Evolutionary conservation across 2,888 invertebrate species (phyloP), one percentile per base, ranked within the genome.

Genomic region (Hirtodrosophila confusa): DNA sequence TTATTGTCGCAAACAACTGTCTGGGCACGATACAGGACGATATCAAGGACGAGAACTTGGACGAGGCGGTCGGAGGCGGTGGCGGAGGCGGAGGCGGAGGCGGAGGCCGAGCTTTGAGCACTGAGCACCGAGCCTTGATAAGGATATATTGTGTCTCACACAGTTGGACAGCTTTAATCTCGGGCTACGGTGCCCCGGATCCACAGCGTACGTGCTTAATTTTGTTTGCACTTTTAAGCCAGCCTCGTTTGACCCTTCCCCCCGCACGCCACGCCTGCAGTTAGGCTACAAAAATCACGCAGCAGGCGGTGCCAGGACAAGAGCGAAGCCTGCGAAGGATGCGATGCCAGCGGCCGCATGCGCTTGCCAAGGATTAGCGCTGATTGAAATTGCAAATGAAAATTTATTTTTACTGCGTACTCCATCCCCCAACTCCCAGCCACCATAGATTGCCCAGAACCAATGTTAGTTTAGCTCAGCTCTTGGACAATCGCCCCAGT

Each of bases 311-410:
- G 8, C 36, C 41, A 40, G 56, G 55, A 27, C 47, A 23, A 33
- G 35, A 60, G 57, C 67, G 41, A 41, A 37, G 62, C 40, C 57
- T 49, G 50, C 60, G 50, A 56, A 31, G 31, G 63, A 47, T 64
- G 37, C 71, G 56, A 39, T 51, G 71, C 53, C 62, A 68, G 80
- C 64, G 69, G 80, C 73, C 76, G 86, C 82, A 85, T 82, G 87
- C 87, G 85, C 87, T 80, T 87, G 86, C 85, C 78, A 80, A 87
- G 90, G 90, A 90, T 90, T 90, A 90, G 84, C 89, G 86, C 89
- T 90, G 90, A 90, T 90, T 90, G 90, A 90, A 90, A 90, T 90
- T 90, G 90, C 89, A 90, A 90, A 90, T 90, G 89, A 90, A 90
- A 90, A 90, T 89, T 89, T 90, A 90, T 90, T 88, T 88, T 86